A percentile compares a stretch with the other conserved stretches of the same genome.
phyloP scores from a whole-genome alignment of 2,113 vertebrate genomes.

The Serinus canaria region DNA sequence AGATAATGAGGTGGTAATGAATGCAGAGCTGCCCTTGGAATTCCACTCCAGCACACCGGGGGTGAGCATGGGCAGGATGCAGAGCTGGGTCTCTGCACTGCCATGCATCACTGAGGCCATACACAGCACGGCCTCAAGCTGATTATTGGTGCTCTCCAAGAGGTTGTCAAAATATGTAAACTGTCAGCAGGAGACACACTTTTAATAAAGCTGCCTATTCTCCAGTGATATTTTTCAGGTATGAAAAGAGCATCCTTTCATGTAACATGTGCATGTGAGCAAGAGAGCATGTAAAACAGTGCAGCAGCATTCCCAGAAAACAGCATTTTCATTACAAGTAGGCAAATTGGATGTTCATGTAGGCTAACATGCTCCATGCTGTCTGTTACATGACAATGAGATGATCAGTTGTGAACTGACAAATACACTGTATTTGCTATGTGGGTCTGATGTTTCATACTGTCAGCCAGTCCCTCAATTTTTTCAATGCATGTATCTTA shows the following conservation, averaged over 20 bases:
- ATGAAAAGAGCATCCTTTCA: not conserved
- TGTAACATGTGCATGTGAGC: not conserved
- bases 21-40: constrained; percentile 47
- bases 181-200: constrained; percentile 53
- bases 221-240: constrained; percentile 16
- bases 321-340: not conserved
- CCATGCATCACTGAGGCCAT: constrained; percentile 57
- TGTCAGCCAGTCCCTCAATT: not conserved
- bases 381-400: not conserved
- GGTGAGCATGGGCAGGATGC: not conserved
- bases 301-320: not conserved
- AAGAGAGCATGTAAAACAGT: constrained; percentile 3
- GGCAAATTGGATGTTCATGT: not conserved
- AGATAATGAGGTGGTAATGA: constrained; percentile 70
- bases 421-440: not conserved
- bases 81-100: not conserved
- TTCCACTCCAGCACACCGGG: constrained; percentile 65
- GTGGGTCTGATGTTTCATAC: not conserved
- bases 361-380: not conserved
- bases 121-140: constrained; percentile 29
- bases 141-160: constrained; percentile 46
- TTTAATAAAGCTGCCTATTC: constrained; percentile 60
- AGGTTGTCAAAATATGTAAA: constrained; percentile 55
- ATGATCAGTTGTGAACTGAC: not conserved
- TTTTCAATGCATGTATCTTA: not conserved